phyloP scores from a whole-genome alignment of 2,888 invertebrate genomes.

The Ectemnius lituratus region DNA sequence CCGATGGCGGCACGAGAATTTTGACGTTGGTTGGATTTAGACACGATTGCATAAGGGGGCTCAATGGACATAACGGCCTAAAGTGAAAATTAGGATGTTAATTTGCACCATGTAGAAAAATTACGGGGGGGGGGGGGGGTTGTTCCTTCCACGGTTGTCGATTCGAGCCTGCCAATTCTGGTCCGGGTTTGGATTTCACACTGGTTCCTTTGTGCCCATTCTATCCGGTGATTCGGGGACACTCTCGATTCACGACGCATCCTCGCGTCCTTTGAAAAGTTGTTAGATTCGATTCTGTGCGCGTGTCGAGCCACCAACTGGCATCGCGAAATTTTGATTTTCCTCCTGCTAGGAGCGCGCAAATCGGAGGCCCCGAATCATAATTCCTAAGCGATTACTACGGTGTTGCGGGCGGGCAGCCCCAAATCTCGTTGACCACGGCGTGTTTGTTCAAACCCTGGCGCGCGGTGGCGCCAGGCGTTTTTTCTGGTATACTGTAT shows the following conservation, averaged over 20 bases:
- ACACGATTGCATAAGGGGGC: conserved; percentile 59
- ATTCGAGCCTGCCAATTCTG: conserved; percentile 40
- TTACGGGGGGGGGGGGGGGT: conserved; percentile 57
- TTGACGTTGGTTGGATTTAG: conserved; percentile 40
- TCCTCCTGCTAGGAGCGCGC: neutral
- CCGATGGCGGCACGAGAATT: conserved; percentile 16
- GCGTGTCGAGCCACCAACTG: no score
- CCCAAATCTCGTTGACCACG: conserved; percentile 67
- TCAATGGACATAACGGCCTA: conserved; percentile 70
- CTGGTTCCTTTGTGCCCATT: conserved; percentile 12
- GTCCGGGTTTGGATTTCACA: neutral
- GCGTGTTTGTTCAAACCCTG: conserved; percentile 59
- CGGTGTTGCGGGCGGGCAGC: conserved; percentile 67
- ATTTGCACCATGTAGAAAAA: conserved; percentile 69
- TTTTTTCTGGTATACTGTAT: conserved; percentile 69
- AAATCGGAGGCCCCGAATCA: conserved; percentile 1
- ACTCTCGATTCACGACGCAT: conserved; percentile 3
- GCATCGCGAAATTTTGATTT: neutral
- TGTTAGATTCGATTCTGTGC: no score
- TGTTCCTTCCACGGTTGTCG: conserved; percentile 51
- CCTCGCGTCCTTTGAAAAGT: neutral
- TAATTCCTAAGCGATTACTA: conserved; percentile 43
- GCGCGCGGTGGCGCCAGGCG: conserved; percentile 63
- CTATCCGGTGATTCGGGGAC: conserved; percentile 4
- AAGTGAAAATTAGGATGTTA: conserved; percentile 76